Conservation (phyloP, 2,113 vertebrate species). For the Hyperopisus bebe region DNA sequence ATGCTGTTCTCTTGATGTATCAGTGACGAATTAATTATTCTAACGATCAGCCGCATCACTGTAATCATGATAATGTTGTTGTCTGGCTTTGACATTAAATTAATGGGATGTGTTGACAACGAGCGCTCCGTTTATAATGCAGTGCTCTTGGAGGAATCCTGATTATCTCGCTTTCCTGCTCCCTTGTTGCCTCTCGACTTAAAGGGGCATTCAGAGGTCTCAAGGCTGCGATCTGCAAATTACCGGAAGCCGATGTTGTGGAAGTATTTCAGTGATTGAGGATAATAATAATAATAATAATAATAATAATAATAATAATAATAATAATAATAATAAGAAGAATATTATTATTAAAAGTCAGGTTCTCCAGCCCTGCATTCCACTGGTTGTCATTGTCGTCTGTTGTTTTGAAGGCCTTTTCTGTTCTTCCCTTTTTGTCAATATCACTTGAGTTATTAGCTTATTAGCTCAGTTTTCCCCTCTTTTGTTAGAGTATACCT, state of each 20-base stretch:
- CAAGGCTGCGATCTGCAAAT: not conserved
- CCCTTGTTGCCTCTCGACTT: not conserved
- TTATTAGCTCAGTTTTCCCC: not conserved
- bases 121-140: conserved; percentile 4
- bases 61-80: conserved; percentile 52
- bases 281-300: not conserved
- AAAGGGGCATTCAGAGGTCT: not conserved
- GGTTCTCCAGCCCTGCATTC: not conserved
- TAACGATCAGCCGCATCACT: conserved; percentile 44
- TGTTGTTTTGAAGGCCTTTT: not conserved
- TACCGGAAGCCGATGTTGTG: no score
- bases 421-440: not conserved
- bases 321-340: not conserved
- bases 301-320: not conserved
- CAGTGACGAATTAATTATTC: conserved; percentile 2
- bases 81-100: conserved; percentile 47
- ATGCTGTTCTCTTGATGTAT: not conserved
- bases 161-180: conserved; percentile 28
- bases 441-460: not conserved
- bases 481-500: conserved; percentile 7
- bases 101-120: conserved; percentile 39
- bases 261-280: not conserved
- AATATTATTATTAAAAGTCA: not conserved
- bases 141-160: conserved; percentile 1
- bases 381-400: not conserved